Percentiles rank a stretch among this genome's conserved stretches.
phyloP scores from a whole-genome alignment of 2,797 vertebrate genomes.

The Myotis myotis region DNA sequence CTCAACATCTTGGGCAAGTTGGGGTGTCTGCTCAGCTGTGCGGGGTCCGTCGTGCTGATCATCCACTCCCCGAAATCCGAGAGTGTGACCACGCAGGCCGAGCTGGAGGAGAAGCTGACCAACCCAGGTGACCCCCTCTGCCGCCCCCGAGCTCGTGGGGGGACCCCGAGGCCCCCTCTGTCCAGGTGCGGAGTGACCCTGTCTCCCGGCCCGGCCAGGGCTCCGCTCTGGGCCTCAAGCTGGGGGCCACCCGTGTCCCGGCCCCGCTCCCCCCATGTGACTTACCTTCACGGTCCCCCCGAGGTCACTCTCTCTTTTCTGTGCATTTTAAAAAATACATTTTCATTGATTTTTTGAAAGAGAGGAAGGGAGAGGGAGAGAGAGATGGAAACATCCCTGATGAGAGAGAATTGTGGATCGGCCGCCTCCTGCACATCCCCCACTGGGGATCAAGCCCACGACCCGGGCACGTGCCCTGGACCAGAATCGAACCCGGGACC shows the following conservation, averaged over 20 bases:
- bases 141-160: accelerated
- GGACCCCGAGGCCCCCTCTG: background rate
- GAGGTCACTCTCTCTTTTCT: background rate
- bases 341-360: too few relatives aligned
- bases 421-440: too few relatives aligned
- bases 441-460: background rate
- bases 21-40: conserved; percentile 94
- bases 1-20: conserved; percentile 95
- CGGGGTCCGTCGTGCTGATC: conserved; percentile 94
- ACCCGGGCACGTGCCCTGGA: background rate
- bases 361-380: too few relatives aligned
- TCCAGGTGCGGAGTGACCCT: too few relatives aligned
- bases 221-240: accelerated
- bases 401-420: too few relatives aligned
- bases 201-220: background rate
- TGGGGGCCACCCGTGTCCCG: background rate
- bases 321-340: too few relatives aligned
- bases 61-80: conserved; percentile 94
- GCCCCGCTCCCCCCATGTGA: background rate
- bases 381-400: too few relatives aligned
- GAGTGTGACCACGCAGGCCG: conserved; percentile 90
- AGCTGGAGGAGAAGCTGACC: conserved; percentile 93
- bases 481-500: too few relatives aligned
- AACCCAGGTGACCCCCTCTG: conserved; percentile 91
- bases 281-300: background rate